phyloP scores from a whole-genome alignment of 2,113 vertebrate species.

The Tupaia chinensis region DNA sequence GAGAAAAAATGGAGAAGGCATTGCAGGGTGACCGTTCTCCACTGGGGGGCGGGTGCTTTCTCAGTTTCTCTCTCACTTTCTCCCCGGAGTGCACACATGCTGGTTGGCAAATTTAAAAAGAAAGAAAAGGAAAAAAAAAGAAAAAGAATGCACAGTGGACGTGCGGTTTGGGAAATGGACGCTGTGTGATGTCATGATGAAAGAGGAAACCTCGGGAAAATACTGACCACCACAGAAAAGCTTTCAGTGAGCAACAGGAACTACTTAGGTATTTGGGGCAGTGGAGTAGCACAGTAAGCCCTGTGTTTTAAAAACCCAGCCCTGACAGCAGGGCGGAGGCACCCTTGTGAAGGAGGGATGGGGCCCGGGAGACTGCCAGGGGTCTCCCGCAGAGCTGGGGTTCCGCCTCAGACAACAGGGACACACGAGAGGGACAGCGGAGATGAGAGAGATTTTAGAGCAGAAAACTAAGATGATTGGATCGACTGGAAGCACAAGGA shows the following conservation, averaged over 20 bases:
- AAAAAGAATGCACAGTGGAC: background rate
- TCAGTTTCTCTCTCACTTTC: no score
- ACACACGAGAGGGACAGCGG: background rate
- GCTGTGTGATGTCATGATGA: background rate
- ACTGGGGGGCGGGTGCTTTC: no score
- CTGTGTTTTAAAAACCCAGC: background rate
- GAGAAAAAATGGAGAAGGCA: no score
- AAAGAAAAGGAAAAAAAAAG: background rate
- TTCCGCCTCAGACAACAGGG: background rate
- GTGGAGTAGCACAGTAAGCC: background rate
- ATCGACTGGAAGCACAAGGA: background rate
- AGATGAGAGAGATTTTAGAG: background rate
- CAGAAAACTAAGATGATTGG: slow-evolving; percentile 17
- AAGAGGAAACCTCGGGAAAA: slow-evolving; percentile 10
- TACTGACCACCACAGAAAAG: background rate
- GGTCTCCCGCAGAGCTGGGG: background rate
- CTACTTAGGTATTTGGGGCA: background rate
- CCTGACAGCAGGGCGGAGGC: slow-evolving; percentile 8
- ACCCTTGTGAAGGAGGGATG: background rate
- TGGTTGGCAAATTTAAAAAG: no score
- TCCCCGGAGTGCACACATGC: no score
- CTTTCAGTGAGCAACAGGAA: background rate
- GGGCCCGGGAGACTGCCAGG: background rate
- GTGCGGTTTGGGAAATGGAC: background rate
- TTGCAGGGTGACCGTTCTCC: no score